Conservation (phyloP, 1,140 invertebrate species). For the Megalonaias nervosa region DNA sequence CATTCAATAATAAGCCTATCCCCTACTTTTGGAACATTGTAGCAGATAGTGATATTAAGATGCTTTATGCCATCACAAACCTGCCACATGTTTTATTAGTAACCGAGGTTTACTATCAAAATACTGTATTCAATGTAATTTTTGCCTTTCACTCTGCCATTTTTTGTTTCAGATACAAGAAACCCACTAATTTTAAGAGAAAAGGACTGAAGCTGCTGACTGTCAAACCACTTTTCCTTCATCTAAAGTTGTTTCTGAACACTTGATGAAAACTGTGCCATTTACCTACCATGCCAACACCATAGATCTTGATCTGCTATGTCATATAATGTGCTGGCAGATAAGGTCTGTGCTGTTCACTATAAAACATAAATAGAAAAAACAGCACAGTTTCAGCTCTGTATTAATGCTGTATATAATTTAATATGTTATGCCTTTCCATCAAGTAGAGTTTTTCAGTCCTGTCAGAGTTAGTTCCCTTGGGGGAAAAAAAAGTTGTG, state of each 20-base stretch:
- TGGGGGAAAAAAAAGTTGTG: too few species aligned
- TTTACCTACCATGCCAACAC: too few species aligned
- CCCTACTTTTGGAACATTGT: not conserved
- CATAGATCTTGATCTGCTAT: too few species aligned
- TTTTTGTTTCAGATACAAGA: conserved; percentile 63
- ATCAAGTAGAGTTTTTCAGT: too few species aligned
- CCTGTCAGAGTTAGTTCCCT: too few species aligned
- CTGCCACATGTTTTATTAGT: not conserved
- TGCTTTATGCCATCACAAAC: not conserved
- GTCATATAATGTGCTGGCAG: too few species aligned
- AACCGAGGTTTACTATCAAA: not conserved
- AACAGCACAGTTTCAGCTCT: too few species aligned
- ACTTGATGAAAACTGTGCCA: conserved; percentile 11
- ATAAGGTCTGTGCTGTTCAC: too few species aligned
- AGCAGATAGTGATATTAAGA: not conserved
- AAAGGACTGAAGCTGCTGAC: conserved; percentile 62
- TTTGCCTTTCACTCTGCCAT: not conserved
- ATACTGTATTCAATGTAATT: not conserved
- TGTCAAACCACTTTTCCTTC: conserved; percentile 64
- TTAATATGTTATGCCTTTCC: too few species aligned
- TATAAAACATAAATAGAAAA: too few species aligned
- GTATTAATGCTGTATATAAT: too few species aligned
- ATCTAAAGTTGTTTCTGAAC: conserved; percentile 53
- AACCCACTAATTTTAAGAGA: conserved; percentile 61
- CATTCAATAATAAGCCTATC: not conserved